A percentile compares a stretch with the other conserved stretches of the same genome.
Conservation (phyloP, 2,888 invertebrate species). For the Eumerus sabulonum region DNA sequence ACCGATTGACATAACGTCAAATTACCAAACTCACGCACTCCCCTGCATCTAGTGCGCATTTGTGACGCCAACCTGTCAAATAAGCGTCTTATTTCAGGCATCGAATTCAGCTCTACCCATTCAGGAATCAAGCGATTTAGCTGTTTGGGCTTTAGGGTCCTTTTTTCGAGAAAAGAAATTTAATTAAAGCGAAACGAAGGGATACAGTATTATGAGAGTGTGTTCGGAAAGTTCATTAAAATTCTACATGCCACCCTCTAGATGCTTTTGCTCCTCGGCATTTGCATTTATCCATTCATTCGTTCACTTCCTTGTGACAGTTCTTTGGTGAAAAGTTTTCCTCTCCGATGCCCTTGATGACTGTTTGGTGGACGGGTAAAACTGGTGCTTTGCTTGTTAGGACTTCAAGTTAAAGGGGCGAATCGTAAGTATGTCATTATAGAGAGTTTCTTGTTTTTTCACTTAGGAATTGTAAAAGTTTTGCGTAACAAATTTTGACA, state of each 20-base stretch:
- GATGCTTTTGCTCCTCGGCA: background rate
- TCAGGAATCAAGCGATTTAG: too few relatives aligned
- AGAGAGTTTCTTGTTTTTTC: too few relatives aligned
- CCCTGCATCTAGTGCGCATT: background rate
- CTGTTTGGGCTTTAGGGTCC: constrained; percentile 8
- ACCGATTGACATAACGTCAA: constrained; percentile 51
- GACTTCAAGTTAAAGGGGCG: too few relatives aligned
- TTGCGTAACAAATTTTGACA: background rate
- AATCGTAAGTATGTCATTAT: too few relatives aligned
- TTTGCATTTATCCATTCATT: constrained; percentile 18
- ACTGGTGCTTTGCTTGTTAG: too few relatives aligned
- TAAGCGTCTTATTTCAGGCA: constrained; percentile 40
- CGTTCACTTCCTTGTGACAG: constrained; percentile 54
- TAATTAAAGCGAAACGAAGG: constrained; percentile 51
- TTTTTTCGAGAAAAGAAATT: constrained; percentile 57
- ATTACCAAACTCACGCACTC: constrained; percentile 18
- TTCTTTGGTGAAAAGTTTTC: constrained; percentile 32
- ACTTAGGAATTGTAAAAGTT: too few relatives aligned
- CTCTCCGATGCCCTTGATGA: background rate
- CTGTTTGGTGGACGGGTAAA: too few relatives aligned
- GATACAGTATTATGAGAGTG: constrained; percentile 29
- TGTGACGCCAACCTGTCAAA: constrained; percentile 8
- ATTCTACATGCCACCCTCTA: constrained; percentile 55
- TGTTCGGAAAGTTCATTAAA: constrained; percentile 62
- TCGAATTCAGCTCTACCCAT: constrained; percentile 35